Evolutionary conservation across 2,113 vertebrate genomes (phyloP).

Genomic region (Eulemur rufifrons): DNA sequence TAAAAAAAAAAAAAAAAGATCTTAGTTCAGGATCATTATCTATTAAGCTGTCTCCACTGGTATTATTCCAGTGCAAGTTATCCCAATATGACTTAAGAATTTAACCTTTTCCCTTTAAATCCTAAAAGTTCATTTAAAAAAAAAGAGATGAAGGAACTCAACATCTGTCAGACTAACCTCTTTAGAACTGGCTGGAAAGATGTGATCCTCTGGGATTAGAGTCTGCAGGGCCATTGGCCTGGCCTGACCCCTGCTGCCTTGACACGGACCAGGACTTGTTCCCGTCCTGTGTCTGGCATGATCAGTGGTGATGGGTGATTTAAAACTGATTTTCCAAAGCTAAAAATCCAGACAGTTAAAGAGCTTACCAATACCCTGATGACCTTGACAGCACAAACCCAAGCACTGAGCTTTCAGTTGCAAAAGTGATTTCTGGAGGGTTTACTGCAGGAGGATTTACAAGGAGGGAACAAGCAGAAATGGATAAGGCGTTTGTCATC

Average conservation of each 20-base stretch:
- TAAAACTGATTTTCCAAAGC: neutral
- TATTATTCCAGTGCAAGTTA: neutral
- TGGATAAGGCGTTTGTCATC: constrained; percentile 16
- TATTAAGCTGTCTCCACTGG: neutral
- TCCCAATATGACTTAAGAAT: neutral
- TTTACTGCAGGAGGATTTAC: neutral
- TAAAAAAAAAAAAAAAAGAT: neutral
- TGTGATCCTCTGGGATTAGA: neutral
- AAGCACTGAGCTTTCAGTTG: neutral
- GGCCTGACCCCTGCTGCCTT: neutral
- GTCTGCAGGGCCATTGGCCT: neutral
- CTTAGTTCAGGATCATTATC: neutral
- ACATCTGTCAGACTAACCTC: neutral
- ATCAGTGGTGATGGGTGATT: neutral
- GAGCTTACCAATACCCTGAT: constrained; percentile 2
- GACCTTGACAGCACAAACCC: neutral
- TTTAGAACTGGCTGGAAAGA: neutral
- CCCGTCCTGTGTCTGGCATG: neutral
- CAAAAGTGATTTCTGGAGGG: neutral
- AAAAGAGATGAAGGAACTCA: neutral
- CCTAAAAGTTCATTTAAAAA: neutral
- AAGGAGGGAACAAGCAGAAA: neutral
- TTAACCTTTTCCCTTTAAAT: constrained; percentile 46
- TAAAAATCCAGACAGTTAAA: neutral
- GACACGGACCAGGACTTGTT: neutral